Conservation (phyloP, 2,888 invertebrate genomes). For the Athalia circularis region DNA sequence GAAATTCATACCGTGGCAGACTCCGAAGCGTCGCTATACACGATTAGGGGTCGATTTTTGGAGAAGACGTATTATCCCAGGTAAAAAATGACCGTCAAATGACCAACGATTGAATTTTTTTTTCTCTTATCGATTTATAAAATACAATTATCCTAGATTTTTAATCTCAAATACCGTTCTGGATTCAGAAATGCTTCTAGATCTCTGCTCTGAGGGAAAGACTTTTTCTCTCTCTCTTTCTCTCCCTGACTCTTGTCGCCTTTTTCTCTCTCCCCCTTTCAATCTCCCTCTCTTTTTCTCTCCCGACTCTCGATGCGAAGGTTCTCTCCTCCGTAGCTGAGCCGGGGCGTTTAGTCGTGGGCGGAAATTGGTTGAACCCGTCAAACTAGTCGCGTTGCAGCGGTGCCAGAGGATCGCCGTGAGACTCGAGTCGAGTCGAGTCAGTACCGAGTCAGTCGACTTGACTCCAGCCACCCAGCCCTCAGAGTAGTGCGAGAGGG, state of each 20-base stretch:
- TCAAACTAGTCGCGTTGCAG: slow-evolving; percentile 64
- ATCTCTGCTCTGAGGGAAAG: slow-evolving; percentile 10
- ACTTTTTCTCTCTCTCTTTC: slow-evolving; percentile 3
- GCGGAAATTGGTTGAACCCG: slow-evolving; percentile 69
- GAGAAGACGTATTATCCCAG: too few species aligned
- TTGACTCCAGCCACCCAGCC: slow-evolving; percentile 21
- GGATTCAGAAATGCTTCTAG: slow-evolving; percentile 9
- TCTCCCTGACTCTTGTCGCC: background rate
- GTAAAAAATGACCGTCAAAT: too few species aligned
- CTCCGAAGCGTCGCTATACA: too few species aligned
- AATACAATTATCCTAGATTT: too few species aligned
- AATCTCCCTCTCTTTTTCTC: slow-evolving; percentile 37
- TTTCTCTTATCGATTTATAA: too few species aligned
- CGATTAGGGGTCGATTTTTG: too few species aligned
- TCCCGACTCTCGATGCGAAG: slow-evolving; percentile 14
- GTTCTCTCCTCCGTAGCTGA: slow-evolving; percentile 27
- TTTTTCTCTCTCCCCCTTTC: slow-evolving; percentile 1
- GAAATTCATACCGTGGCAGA: background rate
- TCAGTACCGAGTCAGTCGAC: slow-evolving; percentile 37
- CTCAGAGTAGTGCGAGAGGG: slow-evolving; percentile 19
- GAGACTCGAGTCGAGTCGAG: slow-evolving; percentile 46
- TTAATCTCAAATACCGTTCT: too few species aligned
- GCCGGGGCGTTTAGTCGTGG: slow-evolving; percentile 60
- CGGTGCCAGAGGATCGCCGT: slow-evolving; percentile 42
- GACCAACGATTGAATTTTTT: too few species aligned